Percentiles rank a stretch among this genome's conserved stretches.
phyloP scores from a whole-genome alignment of 2,888 invertebrate species.

The Limnephilus auricula region DNA sequence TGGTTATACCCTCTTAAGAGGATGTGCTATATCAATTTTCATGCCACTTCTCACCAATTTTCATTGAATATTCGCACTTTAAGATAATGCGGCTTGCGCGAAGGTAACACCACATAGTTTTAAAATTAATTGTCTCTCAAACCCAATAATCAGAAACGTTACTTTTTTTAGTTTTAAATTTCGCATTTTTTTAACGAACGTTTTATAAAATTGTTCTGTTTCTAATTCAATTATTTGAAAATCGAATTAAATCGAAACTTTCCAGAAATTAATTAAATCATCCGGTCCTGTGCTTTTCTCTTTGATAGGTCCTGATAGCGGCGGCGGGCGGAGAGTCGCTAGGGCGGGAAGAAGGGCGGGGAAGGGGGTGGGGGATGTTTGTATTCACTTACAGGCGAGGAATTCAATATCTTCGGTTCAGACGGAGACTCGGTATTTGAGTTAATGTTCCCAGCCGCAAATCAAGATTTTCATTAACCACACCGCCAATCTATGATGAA shows the following conservation, averaged over 20 bases:
- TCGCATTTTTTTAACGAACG: too few relatives aligned
- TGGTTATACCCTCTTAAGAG: too few relatives aligned
- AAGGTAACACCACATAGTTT: too few relatives aligned
- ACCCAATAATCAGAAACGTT: too few relatives aligned
- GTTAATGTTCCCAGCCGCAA: neutral
- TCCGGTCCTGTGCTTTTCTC: slow-evolving; percentile 10
- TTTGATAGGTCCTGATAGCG: neutral
- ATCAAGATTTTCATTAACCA: neutral
- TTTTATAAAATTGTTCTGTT: too few relatives aligned
- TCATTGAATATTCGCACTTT: too few relatives aligned
- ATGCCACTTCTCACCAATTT: too few relatives aligned
- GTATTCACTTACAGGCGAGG: slow-evolving; percentile 22
- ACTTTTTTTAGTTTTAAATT: too few relatives aligned
- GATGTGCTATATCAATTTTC: too few relatives aligned
- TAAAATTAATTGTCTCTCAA: too few relatives aligned
- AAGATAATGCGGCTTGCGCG: too few relatives aligned
- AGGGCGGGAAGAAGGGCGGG: neutral
- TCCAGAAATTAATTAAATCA: neutral
- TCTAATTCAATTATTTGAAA: too few relatives aligned
- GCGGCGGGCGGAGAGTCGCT: neutral
- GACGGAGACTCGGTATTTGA: neutral
- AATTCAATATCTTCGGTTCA: slow-evolving; percentile 20
- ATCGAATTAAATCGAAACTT: neutral
- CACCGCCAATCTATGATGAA: neutral
- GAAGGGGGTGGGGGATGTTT: neutral